Evolutionary conservation across 2,113 vertebrate species (phyloP).

Genomic region (Spheniscus mendiculus): DNA sequence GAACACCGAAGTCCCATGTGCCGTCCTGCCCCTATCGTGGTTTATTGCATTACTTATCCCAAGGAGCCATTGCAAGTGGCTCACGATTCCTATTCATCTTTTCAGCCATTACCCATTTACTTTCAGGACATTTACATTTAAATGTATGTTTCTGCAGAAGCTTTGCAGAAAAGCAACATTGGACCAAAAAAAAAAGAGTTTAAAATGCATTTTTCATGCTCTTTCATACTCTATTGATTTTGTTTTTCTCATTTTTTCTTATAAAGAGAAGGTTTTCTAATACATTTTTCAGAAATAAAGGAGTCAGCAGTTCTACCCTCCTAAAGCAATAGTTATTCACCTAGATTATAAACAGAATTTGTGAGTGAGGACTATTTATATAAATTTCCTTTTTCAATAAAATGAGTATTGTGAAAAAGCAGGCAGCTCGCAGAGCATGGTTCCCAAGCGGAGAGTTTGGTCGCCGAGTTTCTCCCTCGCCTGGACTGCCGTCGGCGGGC

Average conservation of each 20-base stretch:
- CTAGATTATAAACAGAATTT: conserved; percentile 56
- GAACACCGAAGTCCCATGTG: not conserved
- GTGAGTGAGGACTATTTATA: conserved; percentile 38
- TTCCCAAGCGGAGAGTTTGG: not conserved
- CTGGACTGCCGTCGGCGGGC: fast-evolving
- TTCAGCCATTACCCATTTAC: conserved; percentile 10
- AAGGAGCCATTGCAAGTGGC: not conserved
- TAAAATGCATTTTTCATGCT: conserved; percentile 79
- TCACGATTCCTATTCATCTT: conserved; percentile 17
- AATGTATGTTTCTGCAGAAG: conserved; percentile 54
- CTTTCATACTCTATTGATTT: conserved; percentile 78
- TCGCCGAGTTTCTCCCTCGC: not conserved
- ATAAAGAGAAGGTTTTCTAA: conserved; percentile 68
- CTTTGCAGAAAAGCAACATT: conserved; percentile 65
- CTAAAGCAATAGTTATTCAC: conserved; percentile 53
- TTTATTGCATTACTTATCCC: not conserved
- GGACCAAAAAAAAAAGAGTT: not conserved
- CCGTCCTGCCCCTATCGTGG: not conserved
- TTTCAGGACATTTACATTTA: conserved; percentile 69
- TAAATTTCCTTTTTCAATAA: conserved; percentile 24
- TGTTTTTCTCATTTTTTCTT: conserved; percentile 71
- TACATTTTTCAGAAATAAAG: conserved; percentile 48
- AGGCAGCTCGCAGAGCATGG: fast-evolving
- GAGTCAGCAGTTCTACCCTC: conserved; percentile 58
- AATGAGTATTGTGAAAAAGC: not conserved